A percentile compares a stretch with the other conserved stretches of the same genome.
phyloP scores from a whole-genome alignment of 2,888 invertebrate species.

The Clostera curtula region DNA sequence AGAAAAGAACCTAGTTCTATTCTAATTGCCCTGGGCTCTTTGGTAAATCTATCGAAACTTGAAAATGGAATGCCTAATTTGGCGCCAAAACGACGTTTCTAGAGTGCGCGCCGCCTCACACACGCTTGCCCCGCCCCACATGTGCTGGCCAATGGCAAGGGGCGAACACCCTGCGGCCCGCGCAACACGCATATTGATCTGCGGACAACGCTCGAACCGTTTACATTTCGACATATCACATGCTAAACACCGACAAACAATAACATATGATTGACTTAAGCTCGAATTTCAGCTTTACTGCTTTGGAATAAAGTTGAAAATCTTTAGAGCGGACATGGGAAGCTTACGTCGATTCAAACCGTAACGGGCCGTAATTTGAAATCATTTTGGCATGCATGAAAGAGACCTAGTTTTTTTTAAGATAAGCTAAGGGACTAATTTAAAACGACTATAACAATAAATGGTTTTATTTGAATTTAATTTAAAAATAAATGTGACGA shows the following conservation, averaged over 20 bases:
- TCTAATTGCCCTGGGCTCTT: constrained; percentile 19
- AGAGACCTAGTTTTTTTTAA: too few relatives aligned
- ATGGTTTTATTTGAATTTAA: too few relatives aligned
- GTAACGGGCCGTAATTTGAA: constrained; percentile 42
- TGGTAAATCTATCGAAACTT: constrained; percentile 32
- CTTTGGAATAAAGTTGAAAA: constrained; percentile 3
- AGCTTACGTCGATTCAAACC: constrained; percentile 23
- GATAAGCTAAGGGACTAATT: too few relatives aligned
- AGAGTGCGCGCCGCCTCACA: constrained; percentile 58
- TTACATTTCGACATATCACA: constrained; percentile 74
- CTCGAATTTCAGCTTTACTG: constrained; percentile 24
- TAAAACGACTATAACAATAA: too few relatives aligned
- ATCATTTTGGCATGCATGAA: too few relatives aligned
- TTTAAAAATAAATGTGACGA: too few relatives aligned
- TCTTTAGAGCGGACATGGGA: constrained; percentile 8
- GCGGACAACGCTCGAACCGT: constrained; percentile 68
- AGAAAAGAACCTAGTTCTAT: constrained; percentile 20
- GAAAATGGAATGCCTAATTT: constrained; percentile 51
- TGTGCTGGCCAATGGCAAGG: constrained; percentile 65
- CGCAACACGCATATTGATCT: constrained; percentile 75
- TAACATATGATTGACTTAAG: constrained; percentile 43
- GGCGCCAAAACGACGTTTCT: constrained; percentile 59
- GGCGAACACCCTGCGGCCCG: constrained; percentile 55
- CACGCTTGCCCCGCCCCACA: constrained; percentile 61
- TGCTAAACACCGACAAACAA: constrained; percentile 71